A percentile compares a stretch with the other conserved stretches of the same genome.
Conservation (phyloP, 2,888 invertebrate genomes). For the Pandemis heparana region DNA sequence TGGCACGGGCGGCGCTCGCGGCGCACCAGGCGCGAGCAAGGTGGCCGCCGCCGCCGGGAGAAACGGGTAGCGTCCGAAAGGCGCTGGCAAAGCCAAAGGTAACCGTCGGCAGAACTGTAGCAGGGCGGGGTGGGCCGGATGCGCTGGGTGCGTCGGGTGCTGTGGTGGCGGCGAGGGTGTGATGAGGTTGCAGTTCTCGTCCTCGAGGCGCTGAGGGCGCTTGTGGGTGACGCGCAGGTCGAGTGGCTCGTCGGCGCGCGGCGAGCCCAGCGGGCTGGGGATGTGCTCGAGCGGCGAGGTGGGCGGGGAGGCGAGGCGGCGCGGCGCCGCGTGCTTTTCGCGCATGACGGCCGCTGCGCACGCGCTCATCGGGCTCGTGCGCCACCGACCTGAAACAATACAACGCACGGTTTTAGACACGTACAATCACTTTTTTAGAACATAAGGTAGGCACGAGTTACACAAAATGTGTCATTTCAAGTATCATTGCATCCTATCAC, state of each 20-base stretch:
- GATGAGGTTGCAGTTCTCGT: conserved; percentile 95
- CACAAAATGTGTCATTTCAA: conserved; percentile 3
- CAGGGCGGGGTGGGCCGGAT: conserved; percentile 83
- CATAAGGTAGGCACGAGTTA: neutral
- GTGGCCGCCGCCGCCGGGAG: conserved; percentile 81
- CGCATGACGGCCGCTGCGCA: conserved; percentile 90
- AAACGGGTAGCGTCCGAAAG: conserved; percentile 81
- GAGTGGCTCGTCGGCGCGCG: conserved; percentile 90
- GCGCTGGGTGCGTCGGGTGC: conserved; percentile 86
- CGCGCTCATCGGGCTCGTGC: conserved; percentile 89
- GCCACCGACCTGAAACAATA: conserved; percentile 82
- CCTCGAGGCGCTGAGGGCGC: conserved; percentile 89
- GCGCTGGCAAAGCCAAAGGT: conserved; percentile 78
- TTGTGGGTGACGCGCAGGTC: conserved; percentile 95
- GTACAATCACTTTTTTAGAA: neutral
- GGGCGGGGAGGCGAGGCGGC: conserved; percentile 90
- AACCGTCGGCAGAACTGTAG: conserved; percentile 79
- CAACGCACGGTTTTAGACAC: conserved; percentile 29
- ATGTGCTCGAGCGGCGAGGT: conserved; percentile 77
- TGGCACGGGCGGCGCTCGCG: conserved; percentile 73
- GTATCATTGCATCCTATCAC: conserved; percentile 32
- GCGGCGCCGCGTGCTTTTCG: conserved; percentile 96
- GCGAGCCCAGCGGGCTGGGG: conserved; percentile 83
- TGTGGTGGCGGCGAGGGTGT: conserved; percentile 85
- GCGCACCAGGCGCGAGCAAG: conserved; percentile 75